Conservation (phyloP, 2,888 invertebrate genomes). For the Pterostichus madidus region DNA sequence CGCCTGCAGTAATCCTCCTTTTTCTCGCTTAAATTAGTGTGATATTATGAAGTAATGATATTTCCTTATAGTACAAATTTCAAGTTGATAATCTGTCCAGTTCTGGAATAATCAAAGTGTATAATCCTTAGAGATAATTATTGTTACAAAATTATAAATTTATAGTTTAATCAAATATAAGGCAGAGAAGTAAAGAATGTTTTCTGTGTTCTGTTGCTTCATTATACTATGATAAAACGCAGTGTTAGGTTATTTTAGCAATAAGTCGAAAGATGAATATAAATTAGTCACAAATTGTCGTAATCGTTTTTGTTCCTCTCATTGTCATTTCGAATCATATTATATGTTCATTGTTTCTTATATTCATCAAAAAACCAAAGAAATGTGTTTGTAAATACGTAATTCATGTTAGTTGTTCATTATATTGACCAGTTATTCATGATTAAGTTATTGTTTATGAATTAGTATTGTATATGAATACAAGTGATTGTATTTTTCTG, state of each 20-base stretch:
- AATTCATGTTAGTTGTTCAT: slow-evolving; percentile 62
- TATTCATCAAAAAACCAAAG: slow-evolving; percentile 45
- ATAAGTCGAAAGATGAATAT: slow-evolving; percentile 65
- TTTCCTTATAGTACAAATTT: slow-evolving; percentile 46
- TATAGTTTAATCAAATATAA: slow-evolving; percentile 14
- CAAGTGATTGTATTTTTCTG: slow-evolving; percentile 54
- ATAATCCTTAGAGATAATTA: slow-evolving; percentile 21
- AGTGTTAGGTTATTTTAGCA: slow-evolving; percentile 66
- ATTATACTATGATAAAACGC: slow-evolving; percentile 62
- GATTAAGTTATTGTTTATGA: slow-evolving; percentile 48
- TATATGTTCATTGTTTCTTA: slow-evolving; percentile 59
- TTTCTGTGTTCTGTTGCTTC: slow-evolving; percentile 24
- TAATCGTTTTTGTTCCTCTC: slow-evolving; percentile 54
- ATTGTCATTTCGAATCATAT: slow-evolving; percentile 64
- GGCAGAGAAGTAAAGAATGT: slow-evolving; percentile 37
- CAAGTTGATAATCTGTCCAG: slow-evolving; percentile 36
- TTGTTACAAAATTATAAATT: slow-evolving; percentile 16
- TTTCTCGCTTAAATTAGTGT: slow-evolving; percentile 36
- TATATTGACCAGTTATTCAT: slow-evolving; percentile 54
- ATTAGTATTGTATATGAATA: slow-evolving; percentile 51
- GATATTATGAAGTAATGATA: slow-evolving; percentile 29
- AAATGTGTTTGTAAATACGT: slow-evolving; percentile 65
- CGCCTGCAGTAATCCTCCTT: background rate
- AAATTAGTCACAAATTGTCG: slow-evolving; percentile 59
- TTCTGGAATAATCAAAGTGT: slow-evolving; percentile 20